Evolutionary conservation across 2,797 vertebrate species (phyloP).

Genomic region (Carcharodon carcharias): DNA sequence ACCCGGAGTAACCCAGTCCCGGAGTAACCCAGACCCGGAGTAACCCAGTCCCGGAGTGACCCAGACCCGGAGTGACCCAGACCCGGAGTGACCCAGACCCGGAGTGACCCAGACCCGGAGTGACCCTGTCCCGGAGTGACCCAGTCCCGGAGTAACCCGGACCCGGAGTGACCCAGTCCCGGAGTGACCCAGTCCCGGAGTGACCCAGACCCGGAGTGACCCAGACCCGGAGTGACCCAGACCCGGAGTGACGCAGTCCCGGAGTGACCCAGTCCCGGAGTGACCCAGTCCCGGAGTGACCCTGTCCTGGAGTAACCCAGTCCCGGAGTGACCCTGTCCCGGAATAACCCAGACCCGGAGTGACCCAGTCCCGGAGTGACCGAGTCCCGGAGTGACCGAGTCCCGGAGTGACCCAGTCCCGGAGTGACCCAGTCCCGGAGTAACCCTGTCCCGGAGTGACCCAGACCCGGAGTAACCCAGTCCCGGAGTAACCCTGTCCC

Average conservation of each 20-base stretch:
- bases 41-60: too few relatives aligned
- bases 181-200: not conserved
- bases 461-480: too few relatives aligned
- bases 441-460: not conserved
- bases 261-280: not conserved
- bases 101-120: too few relatives aligned
- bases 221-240: too few relatives aligned
- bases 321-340: not conserved
- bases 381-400: not conserved
- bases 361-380: not conserved
- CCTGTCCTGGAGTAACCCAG: too few relatives aligned
- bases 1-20: too few relatives aligned
- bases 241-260: too few relatives aligned
- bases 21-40: too few relatives aligned
- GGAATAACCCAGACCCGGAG: not conserved
- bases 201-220: not conserved
- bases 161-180: not conserved
- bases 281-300: not conserved
- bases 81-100: too few relatives aligned
- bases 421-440: not conserved
- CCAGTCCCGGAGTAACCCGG: too few relatives aligned
- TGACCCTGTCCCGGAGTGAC: too few relatives aligned
- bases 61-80: too few relatives aligned
- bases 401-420: not conserved
- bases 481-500: not conserved